Evolutionary conservation across 2,888 invertebrate species (phyloP).

Genomic region (Orthosia gracilis): DNA sequence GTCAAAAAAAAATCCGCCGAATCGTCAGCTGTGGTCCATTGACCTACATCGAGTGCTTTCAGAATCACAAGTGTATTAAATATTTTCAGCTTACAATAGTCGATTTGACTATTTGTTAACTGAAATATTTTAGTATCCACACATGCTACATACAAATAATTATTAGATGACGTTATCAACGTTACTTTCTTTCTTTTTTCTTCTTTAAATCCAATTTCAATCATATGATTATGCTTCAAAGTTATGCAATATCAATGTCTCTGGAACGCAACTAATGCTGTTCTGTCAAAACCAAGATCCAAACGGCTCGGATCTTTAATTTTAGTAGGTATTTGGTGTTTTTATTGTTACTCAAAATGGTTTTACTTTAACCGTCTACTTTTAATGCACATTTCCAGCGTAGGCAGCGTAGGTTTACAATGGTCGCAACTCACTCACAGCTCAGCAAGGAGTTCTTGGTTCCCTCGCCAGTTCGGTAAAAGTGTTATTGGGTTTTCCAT

Average conservation of each 20-base stretch:
- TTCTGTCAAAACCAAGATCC: conserved; percentile 13
- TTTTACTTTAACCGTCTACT: neutral
- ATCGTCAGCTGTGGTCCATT: conserved; percentile 83
- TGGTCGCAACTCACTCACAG: neutral
- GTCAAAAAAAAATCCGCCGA: conserved; percentile 90
- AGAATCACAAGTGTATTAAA: conserved; percentile 61
- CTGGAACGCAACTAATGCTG: conserved; percentile 57
- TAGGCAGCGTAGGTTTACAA: neutral
- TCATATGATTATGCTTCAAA: conserved; percentile 45
- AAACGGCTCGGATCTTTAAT: neutral
- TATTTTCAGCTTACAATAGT: conserved; percentile 48
- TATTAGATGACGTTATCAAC: conserved; percentile 1
- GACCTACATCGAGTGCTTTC: conserved; percentile 72
- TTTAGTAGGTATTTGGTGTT: neutral
- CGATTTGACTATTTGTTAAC: conserved; percentile 7
- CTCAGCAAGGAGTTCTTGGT: neutral
- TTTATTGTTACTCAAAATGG: neutral
- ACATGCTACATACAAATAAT: neutral
- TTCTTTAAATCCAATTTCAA: conserved; percentile 34
- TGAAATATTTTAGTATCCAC: neutral
- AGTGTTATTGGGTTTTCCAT: neutral
- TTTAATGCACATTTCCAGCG: neutral
- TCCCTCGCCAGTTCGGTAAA: neutral
- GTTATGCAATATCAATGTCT: conserved; percentile 3
- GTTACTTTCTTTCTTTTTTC: conserved; percentile 9